Base-by-base conservation (phyloP, 2,797 vertebrate species). In the Sebastes nivosus region DNA sequence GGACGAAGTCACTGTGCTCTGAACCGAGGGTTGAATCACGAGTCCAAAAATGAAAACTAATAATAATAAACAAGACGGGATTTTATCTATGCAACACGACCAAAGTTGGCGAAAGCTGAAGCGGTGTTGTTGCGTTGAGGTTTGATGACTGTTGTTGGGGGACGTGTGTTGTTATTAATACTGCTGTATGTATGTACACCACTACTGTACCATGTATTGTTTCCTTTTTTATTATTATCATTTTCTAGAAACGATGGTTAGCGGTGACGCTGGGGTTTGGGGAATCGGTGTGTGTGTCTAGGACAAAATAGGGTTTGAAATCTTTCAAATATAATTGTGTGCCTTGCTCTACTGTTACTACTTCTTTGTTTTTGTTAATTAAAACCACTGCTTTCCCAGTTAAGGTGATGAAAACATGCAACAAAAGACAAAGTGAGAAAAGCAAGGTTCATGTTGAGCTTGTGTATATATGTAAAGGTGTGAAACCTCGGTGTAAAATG, bases 31-130 rank as follows among this genome's bases (percentile, higher is more conserved):
- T 46, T 18, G 16, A 46, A 18, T 16, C 42, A 18, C 14, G 42
- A 46, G 42, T 46, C 42, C 42, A 46, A 46, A 46, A 46, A 46
- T 18, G 16, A 46, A 46, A 46, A 38, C 36, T 38, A 52, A 14
- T 1, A n/a, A 12, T 25, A 38, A 36, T 11, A 72, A 76, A 79
- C 72, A 34, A 93, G 59, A 71, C 0, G 24, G 18, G 16, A 13
- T 94, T 93, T 92, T 50, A 96, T 96, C 97, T 98, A 98, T 99
- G 97, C 97, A 98, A 96, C 97, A 96, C 95, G 90, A 96, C 94
- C 89, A 86, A 95, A 90, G 89, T 88, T 90, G 93, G 94, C 93
- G 88, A 95, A 93, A 95, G 89, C 94, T 94, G 58, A 92, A 93
- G 92, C 59, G 78, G 95, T 97, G 96, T 96, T 96, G 97, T 96